Evolutionary conservation across 2,888 invertebrate species (phyloP), one percentile per base, ranked within the genome.

Genomic region (Lasioglossum marginatum): DNA sequence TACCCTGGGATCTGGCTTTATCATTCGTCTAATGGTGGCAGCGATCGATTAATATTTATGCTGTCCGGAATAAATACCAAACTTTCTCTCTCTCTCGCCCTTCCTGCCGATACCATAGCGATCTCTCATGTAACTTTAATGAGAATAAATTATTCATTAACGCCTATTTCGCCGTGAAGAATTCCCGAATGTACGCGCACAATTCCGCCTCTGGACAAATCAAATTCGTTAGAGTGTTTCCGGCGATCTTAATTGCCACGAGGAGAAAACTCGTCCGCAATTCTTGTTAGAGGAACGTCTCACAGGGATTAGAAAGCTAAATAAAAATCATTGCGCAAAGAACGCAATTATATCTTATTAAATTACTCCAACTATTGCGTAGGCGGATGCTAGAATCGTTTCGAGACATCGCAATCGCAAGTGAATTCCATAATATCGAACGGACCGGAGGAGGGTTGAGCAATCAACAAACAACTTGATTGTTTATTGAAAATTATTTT

Each of bases 401-500:
- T 60, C 27, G 14, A 14, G 27, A 27, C n/a, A 1, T n/a, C 27
- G 14, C 60, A 3, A 4, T 60, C n/a, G 12, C 27, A 19, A 5
- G 16, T 63, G 19, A 2, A 16, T 1, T 63, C 31, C 16, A 6
- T 31, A 14, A 27, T 16, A 31, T n/a, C 40, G 75, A 52, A 23
- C 27, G 34, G 66, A 31, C 43, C 40, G 31, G 43, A 16, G 14
- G 10, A 27, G 19, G 19, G 57, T 76, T 34, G 34, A 66, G 31
- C 16, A 23, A 12, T 3, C 68, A 37, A 77, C 52, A 52, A 68
- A 66, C 68, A 27, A 63, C 1, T 19, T 68, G 16, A 71, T 34
- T 34, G 71, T 83, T 82, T 75, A 72, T 74, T 19, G n/a, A 48
- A 48, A 27, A 68, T 63, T 82, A 40, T 76, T 19, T 19, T 34